Conservation (phyloP, 2,888 invertebrate species). For the Dolichomitus sp. region DNA sequence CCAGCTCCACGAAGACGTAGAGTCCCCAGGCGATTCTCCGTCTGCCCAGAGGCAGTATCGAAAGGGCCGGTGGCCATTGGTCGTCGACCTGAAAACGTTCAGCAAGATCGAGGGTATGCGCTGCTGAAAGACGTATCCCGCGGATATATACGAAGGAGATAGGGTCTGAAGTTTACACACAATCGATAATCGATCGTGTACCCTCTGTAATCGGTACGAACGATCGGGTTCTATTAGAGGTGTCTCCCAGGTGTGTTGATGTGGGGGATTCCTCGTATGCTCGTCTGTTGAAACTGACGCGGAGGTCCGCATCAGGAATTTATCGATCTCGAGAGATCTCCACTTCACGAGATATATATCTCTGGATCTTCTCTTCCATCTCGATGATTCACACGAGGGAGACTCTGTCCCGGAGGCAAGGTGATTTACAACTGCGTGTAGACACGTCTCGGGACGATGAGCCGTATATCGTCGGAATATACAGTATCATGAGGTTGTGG, state of each 20-base stretch:
- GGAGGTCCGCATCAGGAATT: slow-evolving; percentile 65
- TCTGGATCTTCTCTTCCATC: slow-evolving; percentile 55
- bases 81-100: slow-evolving; percentile 46
- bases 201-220: slow-evolving; percentile 50
- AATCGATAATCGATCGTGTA: slow-evolving; percentile 63
- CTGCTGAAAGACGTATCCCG: slow-evolving; percentile 31
- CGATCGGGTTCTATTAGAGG: slow-evolving; percentile 63
- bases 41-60: background rate
- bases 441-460: slow-evolving; percentile 38
- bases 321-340: slow-evolving; percentile 68
- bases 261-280: slow-evolving; percentile 29
- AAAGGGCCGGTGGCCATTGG: slow-evolving; percentile 8
- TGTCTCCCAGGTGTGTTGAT: slow-evolving; percentile 61
- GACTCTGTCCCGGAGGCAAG: slow-evolving; percentile 25
- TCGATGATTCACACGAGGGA: slow-evolving; percentile 57
- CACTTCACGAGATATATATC: slow-evolving; percentile 54
- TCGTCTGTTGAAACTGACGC: slow-evolving; percentile 62
- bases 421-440: slow-evolving; percentile 63
- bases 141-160: slow-evolving; percentile 37
- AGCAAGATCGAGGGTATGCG: slow-evolving; percentile 11
- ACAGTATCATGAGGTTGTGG: background rate
- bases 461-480: slow-evolving; percentile 46
- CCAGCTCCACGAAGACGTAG: background rate
- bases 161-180: slow-evolving; percentile 51
- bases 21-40: slow-evolving; percentile 6